A percentile compares a stretch with the other conserved stretches of the same genome.
These are phyloP conservation scores for Automeris io DNA, from an alignment of 2,888 invertebrate genomes.

Conservation along the genomic window DNA sequence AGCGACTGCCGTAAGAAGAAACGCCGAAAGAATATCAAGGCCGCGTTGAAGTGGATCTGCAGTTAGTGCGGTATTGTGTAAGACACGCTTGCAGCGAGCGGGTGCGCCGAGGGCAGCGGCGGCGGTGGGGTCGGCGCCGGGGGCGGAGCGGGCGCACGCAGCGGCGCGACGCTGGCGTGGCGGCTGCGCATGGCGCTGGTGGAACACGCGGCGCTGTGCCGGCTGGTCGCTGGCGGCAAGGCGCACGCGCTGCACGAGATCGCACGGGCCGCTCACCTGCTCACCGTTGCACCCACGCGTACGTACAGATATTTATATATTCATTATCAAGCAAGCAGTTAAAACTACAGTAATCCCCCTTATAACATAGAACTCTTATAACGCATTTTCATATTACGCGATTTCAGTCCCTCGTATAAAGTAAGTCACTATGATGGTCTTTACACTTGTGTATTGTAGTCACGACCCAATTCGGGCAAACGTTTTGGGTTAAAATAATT, in stretches of 20 bases:
- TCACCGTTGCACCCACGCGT: slow-evolving; percentile 22
- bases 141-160: slow-evolving; percentile 23
- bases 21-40: too few relatives aligned
- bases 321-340: too few relatives aligned
- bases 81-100: slow-evolving; percentile 78
- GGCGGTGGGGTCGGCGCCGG: slow-evolving; percentile 72
- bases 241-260: slow-evolving; percentile 91
- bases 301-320: slow-evolving; percentile 3
- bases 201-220: slow-evolving; percentile 98
- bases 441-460: too few relatives aligned
- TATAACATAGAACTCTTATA: too few relatives aligned
- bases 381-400: too few relatives aligned
- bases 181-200: slow-evolving; percentile 96
- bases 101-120: slow-evolving; percentile 78
- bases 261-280: slow-evolving; percentile 49
- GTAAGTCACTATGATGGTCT: too few relatives aligned
- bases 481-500: too few relatives aligned
- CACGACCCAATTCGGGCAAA: too few relatives aligned
- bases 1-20: too few relatives aligned
- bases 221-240: slow-evolving; percentile 97
- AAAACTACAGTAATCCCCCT: too few relatives aligned
- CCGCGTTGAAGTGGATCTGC: too few relatives aligned
- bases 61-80: not conserved
- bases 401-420: too few relatives aligned
- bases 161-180: slow-evolving; percentile 76